Conservation (phyloP, 2,888 invertebrate genomes). For the Exocentrus adspersus region DNA sequence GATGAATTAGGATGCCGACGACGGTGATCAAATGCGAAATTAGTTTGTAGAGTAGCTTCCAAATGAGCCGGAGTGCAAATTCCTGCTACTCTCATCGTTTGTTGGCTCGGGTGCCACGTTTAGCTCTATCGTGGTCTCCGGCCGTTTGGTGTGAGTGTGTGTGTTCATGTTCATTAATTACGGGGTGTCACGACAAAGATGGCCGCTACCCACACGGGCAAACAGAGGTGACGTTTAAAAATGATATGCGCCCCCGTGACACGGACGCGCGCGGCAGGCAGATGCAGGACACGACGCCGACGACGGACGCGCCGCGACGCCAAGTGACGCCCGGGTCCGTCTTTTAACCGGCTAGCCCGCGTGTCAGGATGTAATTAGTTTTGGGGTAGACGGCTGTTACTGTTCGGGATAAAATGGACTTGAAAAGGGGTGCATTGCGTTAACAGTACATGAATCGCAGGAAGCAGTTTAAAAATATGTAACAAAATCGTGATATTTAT, state of each 20-base stretch:
- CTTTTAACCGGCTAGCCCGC: constrained; percentile 6
- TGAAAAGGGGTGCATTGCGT: constrained; percentile 5
- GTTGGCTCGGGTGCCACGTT: neutral
- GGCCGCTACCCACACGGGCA: constrained; percentile 50
- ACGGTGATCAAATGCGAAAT: constrained; percentile 13
- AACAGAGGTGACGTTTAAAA: constrained; percentile 55
- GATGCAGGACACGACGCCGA: constrained; percentile 31
- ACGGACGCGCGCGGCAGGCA: constrained; percentile 27
- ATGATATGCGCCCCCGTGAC: constrained; percentile 49
- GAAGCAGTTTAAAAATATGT: too few species aligned
- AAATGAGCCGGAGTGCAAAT: constrained; percentile 13
- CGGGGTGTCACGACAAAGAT: constrained; percentile 54
- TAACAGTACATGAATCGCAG: too few species aligned
- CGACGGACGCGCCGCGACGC: constrained; percentile 31
- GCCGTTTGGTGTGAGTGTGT: constrained; percentile 26
- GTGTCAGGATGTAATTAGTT: constrained; percentile 21
- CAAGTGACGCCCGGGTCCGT: constrained; percentile 5
- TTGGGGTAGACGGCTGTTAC: constrained; percentile 4
- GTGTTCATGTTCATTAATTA: constrained; percentile 54
- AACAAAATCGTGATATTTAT: too few species aligned
- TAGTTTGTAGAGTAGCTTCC: constrained; percentile 6
- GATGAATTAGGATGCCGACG: constrained; percentile 5
- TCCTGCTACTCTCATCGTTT: constrained; percentile 9
- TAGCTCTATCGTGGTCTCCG: constrained; percentile 28
- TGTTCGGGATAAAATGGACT: neutral